Evolutionary conservation across 2,888 invertebrate species (phyloP).

Genomic region (Onchidella celtica): DNA sequence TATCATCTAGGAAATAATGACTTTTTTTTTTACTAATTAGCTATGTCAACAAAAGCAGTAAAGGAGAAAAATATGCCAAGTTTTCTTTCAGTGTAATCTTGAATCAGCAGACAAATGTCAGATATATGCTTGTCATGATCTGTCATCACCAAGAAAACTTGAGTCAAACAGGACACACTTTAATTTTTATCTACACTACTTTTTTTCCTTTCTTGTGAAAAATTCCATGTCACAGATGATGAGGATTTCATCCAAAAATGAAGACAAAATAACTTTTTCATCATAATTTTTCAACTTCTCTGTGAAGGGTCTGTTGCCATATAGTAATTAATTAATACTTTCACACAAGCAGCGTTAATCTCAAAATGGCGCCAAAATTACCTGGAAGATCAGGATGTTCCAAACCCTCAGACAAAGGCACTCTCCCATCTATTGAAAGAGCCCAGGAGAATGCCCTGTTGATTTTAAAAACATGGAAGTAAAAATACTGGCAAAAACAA

Average conservation of each 20-base stretch:
- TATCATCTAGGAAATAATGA: too few relatives aligned
- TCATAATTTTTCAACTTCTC: too few relatives aligned
- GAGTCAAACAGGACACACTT: neutral
- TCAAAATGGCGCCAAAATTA: too few relatives aligned
- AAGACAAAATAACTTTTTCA: too few relatives aligned
- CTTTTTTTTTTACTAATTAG: too few relatives aligned
- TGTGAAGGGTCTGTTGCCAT: too few relatives aligned
- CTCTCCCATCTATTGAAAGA: slow-evolving; percentile 79
- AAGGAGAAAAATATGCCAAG: neutral
- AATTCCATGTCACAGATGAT: too few relatives aligned
- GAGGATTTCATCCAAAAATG: too few relatives aligned
- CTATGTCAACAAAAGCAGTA: too few relatives aligned
- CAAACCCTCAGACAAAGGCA: slow-evolving; percentile 83
- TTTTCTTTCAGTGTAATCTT: neutral
- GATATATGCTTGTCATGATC: slow-evolving; percentile 51
- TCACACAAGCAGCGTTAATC: too few relatives aligned
- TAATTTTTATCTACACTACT: neutral
- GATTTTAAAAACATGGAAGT: too few relatives aligned
- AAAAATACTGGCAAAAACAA: too few relatives aligned
- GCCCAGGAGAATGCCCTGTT: slow-evolving; percentile 85
- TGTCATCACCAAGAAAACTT: slow-evolving; percentile 21
- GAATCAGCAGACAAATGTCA: slow-evolving; percentile 2
- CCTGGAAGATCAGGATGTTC: slow-evolving; percentile 85
- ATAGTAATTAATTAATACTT: neutral
- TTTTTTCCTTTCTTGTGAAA: neutral